Base-by-base conservation (phyloP, 53 echinoderm and acorn worm genomes). In the Astropecten irregularis region DNA sequence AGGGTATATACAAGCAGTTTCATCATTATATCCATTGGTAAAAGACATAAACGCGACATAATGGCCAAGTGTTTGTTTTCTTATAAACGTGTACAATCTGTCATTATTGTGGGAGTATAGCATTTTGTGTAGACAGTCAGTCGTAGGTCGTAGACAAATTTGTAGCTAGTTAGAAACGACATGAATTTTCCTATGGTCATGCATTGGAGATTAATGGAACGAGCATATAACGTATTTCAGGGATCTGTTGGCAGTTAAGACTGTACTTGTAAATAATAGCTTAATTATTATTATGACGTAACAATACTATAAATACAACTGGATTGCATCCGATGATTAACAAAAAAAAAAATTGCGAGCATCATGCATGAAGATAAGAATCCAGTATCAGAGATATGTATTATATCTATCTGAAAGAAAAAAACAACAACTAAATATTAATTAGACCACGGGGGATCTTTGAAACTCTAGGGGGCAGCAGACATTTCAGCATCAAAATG, bases 211-310 rank as follows among this genome's bases (percentile, higher is more conserved):
- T 76, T 79, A 47, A 62, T 79, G 79, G 79, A 79, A 61, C 79
- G n/a, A 61, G 62, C 79, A 44, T n/a, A n/a, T 79, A 32, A 79
- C 61, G 79, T 79, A 79, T 79, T 79, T 79, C 79, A 79, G 79
- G 79, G 79, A 62, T 28, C 6, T 35, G 37, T 49, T 32, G 25
- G 46, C 61, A 60, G 60, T 46, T 44, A 60, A 22, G 44, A 62
- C 79, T 79, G 79, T 47, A 79, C 47, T 74, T 79, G 63, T 62
- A 79, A 62, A 79, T 62, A 79, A 74, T 74, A 74, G 74, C 74
- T 74, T 74, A 28, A 68, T 42, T n/a, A n/a, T n/a, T n/a, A n/a
- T n/a, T 46, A 79, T 61, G 44, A 61, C 79, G 62, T 79, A 61
- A 22, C 19, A 62, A 29, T 15, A 30, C 26, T 79, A 79, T 15